Evolutionary conservation across 1,140 invertebrate species (phyloP).

Genomic region (Ruditapes philippinarum): DNA sequence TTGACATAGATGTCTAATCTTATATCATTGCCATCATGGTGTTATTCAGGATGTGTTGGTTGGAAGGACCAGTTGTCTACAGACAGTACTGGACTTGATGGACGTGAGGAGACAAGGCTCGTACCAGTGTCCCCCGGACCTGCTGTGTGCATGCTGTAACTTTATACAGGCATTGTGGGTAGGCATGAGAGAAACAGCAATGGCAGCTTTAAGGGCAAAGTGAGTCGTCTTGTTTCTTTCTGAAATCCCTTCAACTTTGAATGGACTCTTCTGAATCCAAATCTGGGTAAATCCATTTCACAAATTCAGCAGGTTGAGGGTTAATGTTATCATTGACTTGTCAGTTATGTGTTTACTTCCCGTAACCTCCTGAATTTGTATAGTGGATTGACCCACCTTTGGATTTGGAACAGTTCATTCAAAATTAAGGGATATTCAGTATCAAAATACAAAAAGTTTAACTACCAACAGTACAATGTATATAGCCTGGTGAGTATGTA

Average conservation of each 20-base stretch:
- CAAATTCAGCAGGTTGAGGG: too few relatives aligned
- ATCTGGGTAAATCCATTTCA: too few relatives aligned
- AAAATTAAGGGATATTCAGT: too few relatives aligned
- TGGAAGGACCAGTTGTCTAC: conserved; percentile 83
- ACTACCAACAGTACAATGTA: too few relatives aligned
- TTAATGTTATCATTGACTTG: not conserved
- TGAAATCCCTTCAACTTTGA: too few relatives aligned
- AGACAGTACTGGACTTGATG: conserved; percentile 84
- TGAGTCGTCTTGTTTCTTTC: conserved; percentile 60
- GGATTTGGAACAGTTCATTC: too few relatives aligned
- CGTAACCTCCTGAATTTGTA: not conserved
- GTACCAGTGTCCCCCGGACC: conserved; percentile 83
- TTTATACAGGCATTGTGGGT: conserved; percentile 86
- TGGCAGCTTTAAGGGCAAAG: conserved; percentile 82
- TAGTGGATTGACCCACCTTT: too few relatives aligned
- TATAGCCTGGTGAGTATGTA: too few relatives aligned
- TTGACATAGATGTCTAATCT: too few relatives aligned
- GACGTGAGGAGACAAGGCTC: conserved; percentile 83
- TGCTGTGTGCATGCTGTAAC: conserved; percentile 85
- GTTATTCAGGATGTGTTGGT: conserved; percentile 79
- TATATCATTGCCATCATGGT: too few relatives aligned
- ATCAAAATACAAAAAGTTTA: too few relatives aligned
- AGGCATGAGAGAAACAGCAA: conserved; percentile 83
- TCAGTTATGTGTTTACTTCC: not conserved
- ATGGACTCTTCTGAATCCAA: not conserved